phyloP scores from a whole-genome alignment of 2,113 vertebrate species.

The Brachypodius melanocephalos region DNA sequence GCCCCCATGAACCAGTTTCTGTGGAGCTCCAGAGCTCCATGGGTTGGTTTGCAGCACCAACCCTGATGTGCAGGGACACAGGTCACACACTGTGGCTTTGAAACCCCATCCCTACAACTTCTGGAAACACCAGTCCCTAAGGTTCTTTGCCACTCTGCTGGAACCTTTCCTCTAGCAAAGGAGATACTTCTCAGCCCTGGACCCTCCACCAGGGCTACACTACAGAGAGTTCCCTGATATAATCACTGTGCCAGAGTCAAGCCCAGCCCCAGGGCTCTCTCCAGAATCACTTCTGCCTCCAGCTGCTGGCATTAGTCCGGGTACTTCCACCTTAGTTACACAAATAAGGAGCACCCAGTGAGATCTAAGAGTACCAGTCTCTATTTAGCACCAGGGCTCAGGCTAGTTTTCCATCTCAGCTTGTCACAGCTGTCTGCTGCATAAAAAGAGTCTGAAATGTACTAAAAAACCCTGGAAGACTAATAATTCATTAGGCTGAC shows the following conservation, averaged over 20 bases:
- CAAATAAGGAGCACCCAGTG: not conserved
- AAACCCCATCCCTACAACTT: not conserved
- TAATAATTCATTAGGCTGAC: constrained; percentile 67
- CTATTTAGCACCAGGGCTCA: not conserved
- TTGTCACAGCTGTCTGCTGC: constrained; percentile 45
- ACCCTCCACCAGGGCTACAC: fast-evolving
- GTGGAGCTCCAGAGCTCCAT: not conserved
- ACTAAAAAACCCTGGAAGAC: constrained; percentile 48
- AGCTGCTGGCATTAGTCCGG: not conserved
- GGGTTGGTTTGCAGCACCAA: not conserved
- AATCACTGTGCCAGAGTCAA: not conserved
- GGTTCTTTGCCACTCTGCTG: not conserved
- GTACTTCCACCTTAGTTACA: not conserved
- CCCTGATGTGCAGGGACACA: not conserved
- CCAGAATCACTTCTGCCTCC: not conserved
- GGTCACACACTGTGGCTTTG: not conserved
- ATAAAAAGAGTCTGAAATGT: constrained; percentile 45
- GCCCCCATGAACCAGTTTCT: not conserved
- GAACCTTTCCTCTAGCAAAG: not conserved
- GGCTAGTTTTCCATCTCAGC: constrained; percentile 45
- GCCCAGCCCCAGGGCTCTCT: not conserved
- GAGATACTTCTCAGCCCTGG: not conserved
- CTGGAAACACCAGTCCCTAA: not conserved
- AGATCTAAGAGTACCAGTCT: not conserved
- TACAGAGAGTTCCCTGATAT: not conserved